Evolutionary conservation across 1,140 invertebrate genomes (phyloP), one percentile per base, ranked within the genome.

Genomic region (Drosophila ficusphila): DNA sequence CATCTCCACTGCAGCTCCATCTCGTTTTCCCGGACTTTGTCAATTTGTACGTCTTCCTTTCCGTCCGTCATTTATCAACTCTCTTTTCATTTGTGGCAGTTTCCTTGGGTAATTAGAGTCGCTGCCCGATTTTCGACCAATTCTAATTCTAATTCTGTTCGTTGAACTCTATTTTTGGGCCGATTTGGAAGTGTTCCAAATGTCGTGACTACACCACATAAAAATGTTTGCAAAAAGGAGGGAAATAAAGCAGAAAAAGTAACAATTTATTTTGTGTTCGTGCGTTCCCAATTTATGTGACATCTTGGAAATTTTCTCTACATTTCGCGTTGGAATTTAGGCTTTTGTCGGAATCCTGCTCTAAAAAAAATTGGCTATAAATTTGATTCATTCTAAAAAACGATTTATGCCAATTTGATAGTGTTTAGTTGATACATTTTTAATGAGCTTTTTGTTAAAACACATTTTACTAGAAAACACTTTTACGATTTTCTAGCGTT

Each of bases 131-230:
- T 75, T 18, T 44, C 6, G 11, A 38, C 39, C 21, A 41, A 11
- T 34, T 62, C n/a, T 33, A 25, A 12, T 47, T 47, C 18, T 8
- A 31, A 38, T 53, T 52, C 47, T 14, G 9, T 52, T 52, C 16
- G 25, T 27, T 51, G 29, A 25, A 33, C 39, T 72, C 41, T 78
- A 78, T 72, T 72, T 76, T 67, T 72, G 14, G 39, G 41, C 64
- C 73, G 36, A 52, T 83, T 82, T 82, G 79, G 79, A 85, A 79
- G 41, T 61, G 69, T 85, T 83, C 79, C 79, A 83, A 83, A 85
- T 85, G 76, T 51, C 79, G 79, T 85, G 79, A 83, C 70, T 82
- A 49, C 72, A 85, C 75, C 46, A 51, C 74, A 71, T 49, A 71
- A 52, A 81, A 79, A 79, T 79, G 76, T 51, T 75, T 69, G 73